Base-by-base conservation (phyloP, 2,113 vertebrate species). In the Vicugna pacos region DNA sequence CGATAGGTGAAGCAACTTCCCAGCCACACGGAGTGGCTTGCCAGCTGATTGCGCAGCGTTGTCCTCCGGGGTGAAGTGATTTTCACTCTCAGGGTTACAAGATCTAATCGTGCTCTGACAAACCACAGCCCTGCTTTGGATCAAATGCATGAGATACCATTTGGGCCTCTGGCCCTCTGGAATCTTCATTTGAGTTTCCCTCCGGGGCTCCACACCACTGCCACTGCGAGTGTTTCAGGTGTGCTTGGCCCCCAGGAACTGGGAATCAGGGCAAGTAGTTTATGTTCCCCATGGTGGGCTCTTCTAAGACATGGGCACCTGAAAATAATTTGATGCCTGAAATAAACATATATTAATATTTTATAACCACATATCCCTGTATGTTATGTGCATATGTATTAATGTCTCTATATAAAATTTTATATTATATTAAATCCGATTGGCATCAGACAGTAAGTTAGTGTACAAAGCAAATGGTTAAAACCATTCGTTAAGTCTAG, bases 201-300 rank as follows among this genome's bases (percentile, higher is more conserved):
- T 91, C 38, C 28, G 30, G 38, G 58, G 24, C n/a, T 87, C 35
- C n/a, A 12, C 8, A 4, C 24, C 48, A 20, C 10, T 0, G 6
- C 3, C 24, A 42, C 60, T 58, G 0, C 0, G 0, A 52, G 58
- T 17, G 2, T 3, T 10, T 85, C 42, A 38, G 20, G 64, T 48
- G 30, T n/a, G 20, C 22, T 3, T 0, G 1, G 5, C 4, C 6
- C 8, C 11, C 10, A 24, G 14, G 11, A 72, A 5, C 16, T 15
- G 11, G 13, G 35, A n/a, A 20, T 24, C 64, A 14, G 13, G 22
- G 4, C 69, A 5, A 24, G 15, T 76, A 28, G 10, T 19, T 10
- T 50, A 8, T 48, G 4, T n/a, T 92, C 60, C 50, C 46, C n/a
- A 54, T 5, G 32, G 16, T 26, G 28, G 28, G 5, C 10, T 90